Evolutionary conservation across 1,140 invertebrate species (phyloP).

Genomic region (Copidosoma floridanum): DNA sequence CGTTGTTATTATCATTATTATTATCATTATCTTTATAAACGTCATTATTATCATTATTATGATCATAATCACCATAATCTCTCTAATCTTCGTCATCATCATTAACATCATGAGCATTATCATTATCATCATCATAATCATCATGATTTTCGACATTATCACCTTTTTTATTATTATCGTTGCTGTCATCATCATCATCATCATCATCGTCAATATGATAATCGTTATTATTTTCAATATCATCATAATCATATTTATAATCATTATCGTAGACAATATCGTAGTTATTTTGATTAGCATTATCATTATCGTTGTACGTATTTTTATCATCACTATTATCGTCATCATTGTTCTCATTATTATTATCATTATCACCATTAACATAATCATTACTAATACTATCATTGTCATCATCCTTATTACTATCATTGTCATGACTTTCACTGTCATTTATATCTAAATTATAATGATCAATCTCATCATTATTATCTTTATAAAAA

Average conservation of each 20-base stretch:
- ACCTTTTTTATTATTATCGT: not conserved
- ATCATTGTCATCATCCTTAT: no score
- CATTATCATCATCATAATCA: no score
- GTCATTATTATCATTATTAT: no score
- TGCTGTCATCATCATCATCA: not conserved
- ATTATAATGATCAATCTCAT: not conserved
- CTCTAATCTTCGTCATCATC: no score
- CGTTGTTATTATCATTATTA: not conserved
- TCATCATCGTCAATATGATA: not conserved
- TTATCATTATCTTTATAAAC: no score
- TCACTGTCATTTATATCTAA: not conserved
- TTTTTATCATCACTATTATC: no score
- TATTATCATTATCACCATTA: not conserved
- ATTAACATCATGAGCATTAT: no score
- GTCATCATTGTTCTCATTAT: no score
- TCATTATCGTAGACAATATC: not conserved
- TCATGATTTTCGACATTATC: not conserved
- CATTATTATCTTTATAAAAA: not conserved
- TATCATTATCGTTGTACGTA: not conserved
- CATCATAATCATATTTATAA: not conserved
- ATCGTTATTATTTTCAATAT: not conserved
- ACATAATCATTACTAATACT: no score
- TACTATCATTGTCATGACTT: not conserved
- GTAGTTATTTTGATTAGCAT: not conserved
- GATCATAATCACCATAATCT: no score